Base-by-base conservation (phyloP, 2,888 invertebrate genomes). In the Synanthedon andrenaeformis region DNA sequence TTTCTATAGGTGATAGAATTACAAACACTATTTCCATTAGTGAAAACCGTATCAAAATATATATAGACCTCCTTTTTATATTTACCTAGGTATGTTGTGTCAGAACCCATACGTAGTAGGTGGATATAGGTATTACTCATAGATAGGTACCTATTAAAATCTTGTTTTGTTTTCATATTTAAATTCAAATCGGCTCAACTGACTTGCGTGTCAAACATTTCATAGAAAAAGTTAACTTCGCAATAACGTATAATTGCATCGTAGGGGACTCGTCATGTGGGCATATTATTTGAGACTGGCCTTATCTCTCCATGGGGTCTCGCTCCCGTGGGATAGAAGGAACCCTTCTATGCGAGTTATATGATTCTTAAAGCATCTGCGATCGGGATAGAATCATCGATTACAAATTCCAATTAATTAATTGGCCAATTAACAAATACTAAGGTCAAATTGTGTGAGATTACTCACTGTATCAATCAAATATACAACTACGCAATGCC, bases 401-500 rank as follows among this genome's bases (percentile, higher is more conserved):
- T 45, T 45, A 45, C 14, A 3, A 14, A n/a, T 45, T 14, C 14
- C 13, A 45, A 45, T 45, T 45, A 45, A 45, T 45, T 45, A 45
- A 45, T 12, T 45, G 45, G 58, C 62, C 62, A 69, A 68, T 69
- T 67, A 63, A 60, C 58, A 66, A 66, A 67, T 72, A 66, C 69
- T 69, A 63, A 74, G 76, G 72, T 76, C 70, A 17, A 61, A 58
- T 59, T 66, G 73, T 72, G 72, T 72, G 74, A 82, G 80, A 83
- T 82, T 82, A 82, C 78, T 70, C 76, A 76, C 76, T 77, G 70
- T 81, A 84, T 84, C 80, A 82, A 82, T 83, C 82, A 79, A 79
- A 80, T 74, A 80, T 74, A 74, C 76, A 75, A 73, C 76, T 69
- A 70, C 78, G 78, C 79, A 82, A 80, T 68, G 35, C 35, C 68